Percentiles rank a stretch among this genome's conserved stretches.
Conservation (phyloP, 92 coral and sea anemone genomes). For the Umimayanthus kanabou region DNA sequence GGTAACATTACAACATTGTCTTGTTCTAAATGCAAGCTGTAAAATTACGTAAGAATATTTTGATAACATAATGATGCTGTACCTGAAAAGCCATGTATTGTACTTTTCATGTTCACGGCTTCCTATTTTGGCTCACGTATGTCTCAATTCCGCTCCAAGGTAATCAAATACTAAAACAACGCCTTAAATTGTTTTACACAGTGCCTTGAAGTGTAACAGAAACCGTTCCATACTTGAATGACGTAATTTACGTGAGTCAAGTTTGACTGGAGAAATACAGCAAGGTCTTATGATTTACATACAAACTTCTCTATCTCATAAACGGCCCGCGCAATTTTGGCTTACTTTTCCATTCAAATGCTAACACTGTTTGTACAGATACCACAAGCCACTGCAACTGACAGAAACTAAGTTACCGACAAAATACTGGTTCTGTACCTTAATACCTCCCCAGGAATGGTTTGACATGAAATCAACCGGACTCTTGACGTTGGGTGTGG, state of each 20-base stretch:
- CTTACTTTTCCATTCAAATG: neutral
- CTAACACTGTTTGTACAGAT: neutral
- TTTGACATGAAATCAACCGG: constrained; percentile 96
- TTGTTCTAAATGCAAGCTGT: too few species aligned
- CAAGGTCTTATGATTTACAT: neutral
- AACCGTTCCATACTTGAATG: neutral
- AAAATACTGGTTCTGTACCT: constrained; percentile 52
- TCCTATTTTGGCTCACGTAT: too few species aligned
- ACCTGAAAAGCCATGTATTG: too few species aligned
- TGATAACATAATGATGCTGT: too few species aligned
- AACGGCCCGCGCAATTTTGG: neutral
- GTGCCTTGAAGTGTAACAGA: neutral
- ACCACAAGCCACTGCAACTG: neutral
- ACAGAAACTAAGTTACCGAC: neutral
- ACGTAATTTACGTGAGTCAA: neutral
- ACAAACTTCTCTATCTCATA: neutral
- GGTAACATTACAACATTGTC: too few species aligned
- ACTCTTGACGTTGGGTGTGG: constrained; percentile 92
- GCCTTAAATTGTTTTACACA: too few species aligned
- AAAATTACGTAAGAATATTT: too few species aligned
- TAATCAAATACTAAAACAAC: too few species aligned
- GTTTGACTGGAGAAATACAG: neutral
- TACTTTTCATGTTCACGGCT: too few species aligned
- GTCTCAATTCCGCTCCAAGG: too few species aligned
- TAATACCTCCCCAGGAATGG: constrained; percentile 99